Evolutionary conservation across 2,797 vertebrate genomes (phyloP), one percentile per base, ranked within the genome.

Genomic region (Gymnoscopelus microlampas): DNA sequence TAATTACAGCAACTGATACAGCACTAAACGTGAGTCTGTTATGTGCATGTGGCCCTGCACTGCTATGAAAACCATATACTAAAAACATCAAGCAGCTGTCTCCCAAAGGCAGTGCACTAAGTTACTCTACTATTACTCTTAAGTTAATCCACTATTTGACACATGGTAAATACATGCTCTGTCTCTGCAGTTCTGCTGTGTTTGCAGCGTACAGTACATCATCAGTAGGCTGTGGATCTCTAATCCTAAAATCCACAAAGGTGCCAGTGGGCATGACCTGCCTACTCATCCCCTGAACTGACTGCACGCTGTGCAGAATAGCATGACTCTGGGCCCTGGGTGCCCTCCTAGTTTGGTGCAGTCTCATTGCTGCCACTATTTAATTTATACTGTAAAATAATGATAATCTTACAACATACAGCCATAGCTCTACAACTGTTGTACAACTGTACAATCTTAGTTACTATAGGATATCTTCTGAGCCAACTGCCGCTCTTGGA

Each of bases 211-310:
- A 10, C 51, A 32, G 13, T 53, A 23, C 51, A 32, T 19, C 58
- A 23, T 10, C 32, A 53, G 24, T 44, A 53, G 32, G 57, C 48
- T 48, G 74, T 14, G 8, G 32, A 6, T 12, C 9, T 29, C 5
- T 80, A 66, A 79, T 76, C 74, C 67, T 71, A 19, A 78, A 78
- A 80, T 72, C 66, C 59, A 1, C 23, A 60, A 63, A 44, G 39
- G 39, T 6, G 32, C 32, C 59, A 14, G 57, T 29, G 70, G 54
- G 53, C n/a, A 24, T 53, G 65, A 57, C 50, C 61, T 63, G 53
- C 51, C 44, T 60, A 39, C 44, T 62, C 23, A 19, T 55, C 47
- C 49, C 56, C 50, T 47, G 47, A 50, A 14, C 29, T 59, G 56
- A 54, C 53, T 74, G 60, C 60, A 56, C n/a, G 5, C 39, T 11